Evolutionary conservation across 2,888 invertebrate species (phyloP), one percentile per base, ranked within the genome.

Genomic region (Eudemis profundana): DNA sequence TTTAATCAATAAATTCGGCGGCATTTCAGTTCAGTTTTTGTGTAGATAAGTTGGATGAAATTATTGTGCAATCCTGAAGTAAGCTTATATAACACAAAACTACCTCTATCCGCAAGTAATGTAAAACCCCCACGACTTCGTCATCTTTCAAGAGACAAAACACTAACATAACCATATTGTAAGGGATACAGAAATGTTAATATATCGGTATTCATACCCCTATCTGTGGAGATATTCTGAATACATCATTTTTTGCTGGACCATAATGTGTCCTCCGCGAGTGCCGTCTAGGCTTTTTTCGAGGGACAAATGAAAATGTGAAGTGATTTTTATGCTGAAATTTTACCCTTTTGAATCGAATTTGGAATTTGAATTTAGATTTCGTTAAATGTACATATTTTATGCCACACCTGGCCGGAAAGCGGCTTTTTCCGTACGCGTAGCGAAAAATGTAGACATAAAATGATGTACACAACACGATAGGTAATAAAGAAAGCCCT

Each of bases 201-300:
- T 71, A 69, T 73, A 74, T 77, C 75, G 70, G 56, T 70, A 76
- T 78, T 72, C 74, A 44, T 49, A 61, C 42, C 68, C 51, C 70
- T 61, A 59, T 73, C 73, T n/a, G n/a, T n/a, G 74, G 71, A 74
- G 72, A 71, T 75, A 75, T 75, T 75, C 74, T 66, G 78, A 76
- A 79, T 79, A 74, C 72, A 57, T 76, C 71, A 79, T 75, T 74
- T 73, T 68, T 53, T 66, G 57, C 36, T 29, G n/a, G 12, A 29
- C 19, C 1, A 10, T 4, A 33, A 33, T 33, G 33, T 33, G 49
- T 0, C n/a, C 47, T n/a, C 7, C 36, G 27, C 7, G 14, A 7
- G 23, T 27, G 21, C 36, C 21, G 51, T n/a, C 21, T 21, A 21
- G 36, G 38, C 36, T 19, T 14, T 53, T 33, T 21, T 53, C 36